Evolutionary conservation across 1,140 invertebrate genomes (phyloP).

Genomic region (Anadara kagoshimensis): DNA sequence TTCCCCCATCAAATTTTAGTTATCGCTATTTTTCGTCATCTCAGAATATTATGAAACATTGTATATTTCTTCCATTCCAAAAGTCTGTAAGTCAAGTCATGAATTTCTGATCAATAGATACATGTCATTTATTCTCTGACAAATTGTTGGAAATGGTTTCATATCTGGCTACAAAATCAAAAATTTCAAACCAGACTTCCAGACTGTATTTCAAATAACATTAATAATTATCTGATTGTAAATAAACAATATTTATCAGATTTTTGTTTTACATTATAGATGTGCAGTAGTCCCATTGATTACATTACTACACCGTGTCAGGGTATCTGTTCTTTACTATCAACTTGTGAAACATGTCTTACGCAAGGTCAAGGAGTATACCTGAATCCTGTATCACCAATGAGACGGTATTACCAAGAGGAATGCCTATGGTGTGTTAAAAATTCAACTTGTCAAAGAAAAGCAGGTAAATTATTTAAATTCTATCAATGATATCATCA

Average conservation of each 20-base stretch:
- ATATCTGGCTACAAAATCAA: too few species aligned
- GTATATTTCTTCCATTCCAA: too few species aligned
- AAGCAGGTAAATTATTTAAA: conserved; percentile 79
- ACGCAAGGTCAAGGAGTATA: conserved; percentile 77
- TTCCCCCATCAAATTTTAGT: too few species aligned
- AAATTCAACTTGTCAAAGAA: conserved; percentile 90
- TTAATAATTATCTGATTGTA: too few species aligned
- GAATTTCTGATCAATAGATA: too few species aligned
- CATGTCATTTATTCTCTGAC: too few species aligned
- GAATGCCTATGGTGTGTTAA: conserved; percentile 95
- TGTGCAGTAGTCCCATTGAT: conserved; percentile 15
- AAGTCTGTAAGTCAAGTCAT: too few species aligned
- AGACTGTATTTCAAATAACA: too few species aligned
- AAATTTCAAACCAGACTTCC: too few species aligned
- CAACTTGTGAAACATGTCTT: conserved; percentile 89
- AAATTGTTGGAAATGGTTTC: too few species aligned
- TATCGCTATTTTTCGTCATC: too few species aligned
- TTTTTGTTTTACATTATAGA: conserved; percentile 21
- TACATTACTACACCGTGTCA: conserved; percentile 43
- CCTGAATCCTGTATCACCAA: conserved; percentile 43
- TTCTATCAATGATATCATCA: not conserved
- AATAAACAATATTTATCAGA: not conserved
- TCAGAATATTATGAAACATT: too few species aligned
- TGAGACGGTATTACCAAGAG: conserved; percentile 63
- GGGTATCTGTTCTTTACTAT: conserved; percentile 87